A percentile compares a stretch with the other conserved stretches of the same genome.
Evolutionary conservation across 2,888 invertebrate species (phyloP).

Genomic region (Ariolimax columbianus): DNA sequence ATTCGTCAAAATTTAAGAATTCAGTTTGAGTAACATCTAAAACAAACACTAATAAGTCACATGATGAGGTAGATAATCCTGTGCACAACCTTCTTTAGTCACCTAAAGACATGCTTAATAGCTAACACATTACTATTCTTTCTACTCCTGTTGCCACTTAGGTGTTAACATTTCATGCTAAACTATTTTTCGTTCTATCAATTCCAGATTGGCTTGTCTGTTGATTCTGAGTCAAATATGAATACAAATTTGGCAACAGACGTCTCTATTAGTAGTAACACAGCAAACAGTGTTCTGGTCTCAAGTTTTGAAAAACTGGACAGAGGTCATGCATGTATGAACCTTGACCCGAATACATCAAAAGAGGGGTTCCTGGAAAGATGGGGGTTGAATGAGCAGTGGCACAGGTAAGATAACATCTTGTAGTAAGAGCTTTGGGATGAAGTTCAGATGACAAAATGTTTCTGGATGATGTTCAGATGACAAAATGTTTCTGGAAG

Average conservation of each 20-base stretch:
- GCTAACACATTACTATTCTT: too few relatives aligned
- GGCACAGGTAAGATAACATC: constrained; percentile 35
- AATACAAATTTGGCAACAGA: not conserved
- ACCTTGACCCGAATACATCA: not conserved
- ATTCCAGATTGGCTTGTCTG: not conserved
- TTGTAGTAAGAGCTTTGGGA: too few relatives aligned
- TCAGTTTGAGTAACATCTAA: too few relatives aligned
- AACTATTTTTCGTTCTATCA: not conserved
- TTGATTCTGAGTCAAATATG: not conserved
- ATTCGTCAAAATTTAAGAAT: too few relatives aligned
- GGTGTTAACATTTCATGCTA: not conserved
- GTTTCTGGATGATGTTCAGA: not conserved
- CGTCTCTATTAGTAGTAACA: not conserved
- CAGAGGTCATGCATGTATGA: not conserved
- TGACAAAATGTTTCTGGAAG: not conserved
- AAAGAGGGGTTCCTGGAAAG: constrained; percentile 32
- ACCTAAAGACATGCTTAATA: too few relatives aligned
- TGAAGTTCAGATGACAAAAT: not conserved
- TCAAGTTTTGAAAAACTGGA: not conserved
- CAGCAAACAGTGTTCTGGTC: not conserved
- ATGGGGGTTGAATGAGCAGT: constrained; percentile 1
- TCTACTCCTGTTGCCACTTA: too few relatives aligned
- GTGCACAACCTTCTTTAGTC: too few relatives aligned
- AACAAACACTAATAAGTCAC: too few relatives aligned
- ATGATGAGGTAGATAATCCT: too few relatives aligned